Percentiles rank a stretch among this genome's conserved stretches.
phyloP scores from a whole-genome alignment of 2,888 invertebrate species.

The Hypomecis atomaria region DNA sequence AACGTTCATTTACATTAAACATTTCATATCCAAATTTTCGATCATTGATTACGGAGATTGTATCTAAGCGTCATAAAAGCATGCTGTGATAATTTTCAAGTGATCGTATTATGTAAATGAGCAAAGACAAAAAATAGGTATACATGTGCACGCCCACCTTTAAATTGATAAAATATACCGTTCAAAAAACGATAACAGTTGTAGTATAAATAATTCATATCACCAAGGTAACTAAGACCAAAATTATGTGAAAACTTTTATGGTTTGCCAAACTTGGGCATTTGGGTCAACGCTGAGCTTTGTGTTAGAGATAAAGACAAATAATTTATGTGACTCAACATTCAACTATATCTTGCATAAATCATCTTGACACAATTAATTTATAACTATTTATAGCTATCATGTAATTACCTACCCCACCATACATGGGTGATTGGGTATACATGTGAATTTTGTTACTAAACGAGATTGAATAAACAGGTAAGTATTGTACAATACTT shows the following conservation, averaged over 20 bases:
- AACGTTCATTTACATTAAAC: constrained; percentile 10
- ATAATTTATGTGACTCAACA: constrained; percentile 37
- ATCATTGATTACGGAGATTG: constrained; percentile 10
- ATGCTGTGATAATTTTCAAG: constrained; percentile 20
- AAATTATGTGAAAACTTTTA: constrained; percentile 16
- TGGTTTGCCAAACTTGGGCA: constrained; percentile 33
- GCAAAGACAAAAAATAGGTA: constrained; percentile 1
- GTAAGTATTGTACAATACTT: too few species aligned
- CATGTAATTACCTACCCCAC: background rate
- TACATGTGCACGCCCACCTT: constrained; percentile 3
- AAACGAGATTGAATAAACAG: too few species aligned
- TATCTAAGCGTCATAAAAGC: constrained; percentile 11
- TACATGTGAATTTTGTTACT: background rate
- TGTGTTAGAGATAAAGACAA: constrained; percentile 35
- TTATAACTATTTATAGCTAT: background rate
- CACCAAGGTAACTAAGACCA: constrained; percentile 7
- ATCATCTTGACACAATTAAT: constrained; percentile 23
- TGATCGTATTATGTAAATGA: constrained; percentile 21
- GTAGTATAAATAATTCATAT: constrained; percentile 7
- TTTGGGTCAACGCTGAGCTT: constrained; percentile 33
- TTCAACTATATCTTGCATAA: constrained; percentile 3
- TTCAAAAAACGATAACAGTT: constrained; percentile 10
- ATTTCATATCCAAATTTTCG: constrained; percentile 6
- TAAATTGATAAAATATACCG: constrained; percentile 15
- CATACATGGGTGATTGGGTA: background rate